Evolutionary conservation across 1,140 invertebrate genomes (phyloP).

Genomic region (Holotrichia oblita): DNA sequence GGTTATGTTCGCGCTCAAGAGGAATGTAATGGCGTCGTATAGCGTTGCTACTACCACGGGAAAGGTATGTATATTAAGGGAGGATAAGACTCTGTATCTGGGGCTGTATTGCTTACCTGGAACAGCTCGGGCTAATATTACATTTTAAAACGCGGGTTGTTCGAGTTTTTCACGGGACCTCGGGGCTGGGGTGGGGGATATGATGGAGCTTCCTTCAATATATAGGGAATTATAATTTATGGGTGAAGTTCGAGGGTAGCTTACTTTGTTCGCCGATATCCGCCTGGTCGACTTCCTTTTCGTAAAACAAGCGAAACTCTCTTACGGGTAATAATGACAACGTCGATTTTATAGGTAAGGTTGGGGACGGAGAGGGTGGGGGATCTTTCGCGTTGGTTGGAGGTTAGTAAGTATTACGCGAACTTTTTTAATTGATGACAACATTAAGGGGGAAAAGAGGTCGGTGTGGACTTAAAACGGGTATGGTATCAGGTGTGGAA

Average conservation of each 20-base stretch:
- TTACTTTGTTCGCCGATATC: background rate
- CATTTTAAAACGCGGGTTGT: background rate
- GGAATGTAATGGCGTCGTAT: background rate
- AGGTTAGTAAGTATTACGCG: too few relatives aligned
- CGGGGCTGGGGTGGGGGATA: too few relatives aligned
- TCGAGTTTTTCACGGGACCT: background rate
- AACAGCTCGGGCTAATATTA: background rate
- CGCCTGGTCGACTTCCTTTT: background rate
- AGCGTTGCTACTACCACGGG: background rate
- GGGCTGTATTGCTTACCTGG: too few relatives aligned
- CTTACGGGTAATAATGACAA: background rate
- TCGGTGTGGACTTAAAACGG: too few relatives aligned
- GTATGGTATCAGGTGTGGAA: too few relatives aligned
- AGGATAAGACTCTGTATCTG: too few relatives aligned
- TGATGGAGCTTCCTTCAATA: background rate
- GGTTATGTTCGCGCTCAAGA: background rate
- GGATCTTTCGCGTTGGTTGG: too few relatives aligned
- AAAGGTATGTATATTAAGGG: background rate
- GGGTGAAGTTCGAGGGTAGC: background rate
- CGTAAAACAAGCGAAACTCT: background rate
- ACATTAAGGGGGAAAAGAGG: too few relatives aligned
- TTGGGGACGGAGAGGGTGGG: too few relatives aligned
- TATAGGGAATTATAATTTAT: conserved; percentile 2
- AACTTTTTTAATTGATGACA: too few relatives aligned
- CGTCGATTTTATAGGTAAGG: too few relatives aligned